Evolutionary conservation across 2,113 vertebrate species (phyloP).

Genomic region (Lagenorhynchus albirostris): DNA sequence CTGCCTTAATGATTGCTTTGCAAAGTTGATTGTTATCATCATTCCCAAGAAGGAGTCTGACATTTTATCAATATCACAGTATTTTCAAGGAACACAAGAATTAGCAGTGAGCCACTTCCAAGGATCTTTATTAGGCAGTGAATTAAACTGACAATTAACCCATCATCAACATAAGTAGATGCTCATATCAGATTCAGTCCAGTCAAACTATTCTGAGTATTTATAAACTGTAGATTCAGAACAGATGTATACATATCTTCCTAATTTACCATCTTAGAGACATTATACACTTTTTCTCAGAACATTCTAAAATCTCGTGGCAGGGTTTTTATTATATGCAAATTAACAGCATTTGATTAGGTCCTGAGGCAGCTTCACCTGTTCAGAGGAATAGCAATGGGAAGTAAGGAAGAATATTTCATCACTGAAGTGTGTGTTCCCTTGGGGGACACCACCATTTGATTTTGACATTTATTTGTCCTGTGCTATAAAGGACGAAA

Average conservation of each 20-base stretch:
- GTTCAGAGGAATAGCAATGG: slow-evolving; percentile 82
- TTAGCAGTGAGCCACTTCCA: slow-evolving; percentile 40
- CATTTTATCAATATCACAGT: slow-evolving; percentile 75
- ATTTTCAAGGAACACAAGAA: slow-evolving; percentile 76
- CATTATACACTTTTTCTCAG: slow-evolving; percentile 64
- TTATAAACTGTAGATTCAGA: slow-evolving; percentile 51
- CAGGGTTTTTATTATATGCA: slow-evolving; percentile 85
- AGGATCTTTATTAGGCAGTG: slow-evolving; percentile 64
- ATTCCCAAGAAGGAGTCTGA: slow-evolving; percentile 68
- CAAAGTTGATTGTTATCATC: slow-evolving; percentile 77
- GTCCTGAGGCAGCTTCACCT: slow-evolving; percentile 87
- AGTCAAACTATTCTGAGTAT: slow-evolving; percentile 48
- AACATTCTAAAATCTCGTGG: slow-evolving; percentile 76
- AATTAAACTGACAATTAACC: slow-evolving; percentile 71
- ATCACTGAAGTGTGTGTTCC: slow-evolving; percentile 83
- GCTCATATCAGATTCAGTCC: slow-evolving; percentile 50
- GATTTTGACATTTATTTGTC: slow-evolving; percentile 92
- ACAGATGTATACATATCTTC: slow-evolving; percentile 39
- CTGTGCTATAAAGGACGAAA: slow-evolving; percentile 87
- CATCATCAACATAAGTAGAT: slow-evolving; percentile 51
- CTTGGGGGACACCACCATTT: slow-evolving; percentile 83
- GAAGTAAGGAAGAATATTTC: slow-evolving; percentile 81
- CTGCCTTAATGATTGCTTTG: slow-evolving; percentile 72
- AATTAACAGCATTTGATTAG: slow-evolving; percentile 85
- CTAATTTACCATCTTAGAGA: slow-evolving; percentile 69